phyloP scores from a whole-genome alignment of 2,888 invertebrate genomes.

The Brachylomia viminalis region DNA sequence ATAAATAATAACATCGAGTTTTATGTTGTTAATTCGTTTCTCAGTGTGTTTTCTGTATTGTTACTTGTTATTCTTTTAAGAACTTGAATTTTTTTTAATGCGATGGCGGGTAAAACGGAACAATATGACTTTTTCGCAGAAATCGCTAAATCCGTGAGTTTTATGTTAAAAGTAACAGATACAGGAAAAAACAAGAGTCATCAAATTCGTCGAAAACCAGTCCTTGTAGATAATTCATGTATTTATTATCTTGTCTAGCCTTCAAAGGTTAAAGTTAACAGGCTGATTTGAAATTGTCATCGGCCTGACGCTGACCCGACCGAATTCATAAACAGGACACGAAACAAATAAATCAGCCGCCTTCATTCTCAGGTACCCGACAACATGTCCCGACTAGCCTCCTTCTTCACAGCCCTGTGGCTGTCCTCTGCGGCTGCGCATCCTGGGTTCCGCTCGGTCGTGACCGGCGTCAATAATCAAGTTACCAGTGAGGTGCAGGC shows the following conservation, averaged over 20 bases:
- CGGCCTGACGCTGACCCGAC: not conserved
- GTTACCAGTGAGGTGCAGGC: slow-evolving; percentile 34
- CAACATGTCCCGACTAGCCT: slow-evolving; percentile 38
- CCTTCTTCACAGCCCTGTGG: slow-evolving; percentile 39
- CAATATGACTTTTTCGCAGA: slow-evolving; percentile 36
- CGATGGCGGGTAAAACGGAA: not conserved
- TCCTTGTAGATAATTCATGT: not conserved
- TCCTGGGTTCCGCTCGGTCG: not conserved
- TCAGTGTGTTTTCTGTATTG: not conserved
- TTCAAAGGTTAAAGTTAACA: not conserved
- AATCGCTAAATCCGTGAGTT: slow-evolving; percentile 26
- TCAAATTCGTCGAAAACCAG: not conserved
- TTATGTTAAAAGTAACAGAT: not conserved
- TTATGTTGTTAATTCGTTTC: not conserved
- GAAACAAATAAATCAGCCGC: not conserved
- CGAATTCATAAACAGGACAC: not conserved
- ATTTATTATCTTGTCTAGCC: not conserved
- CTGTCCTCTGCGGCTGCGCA: slow-evolving; percentile 47
- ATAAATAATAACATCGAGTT: not conserved
- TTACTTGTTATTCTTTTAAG: not conserved
- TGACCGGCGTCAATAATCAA: not conserved
- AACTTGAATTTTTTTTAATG: too few species aligned
- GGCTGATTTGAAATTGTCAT: not conserved
- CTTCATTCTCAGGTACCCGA: slow-evolving; percentile 23
- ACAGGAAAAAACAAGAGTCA: not conserved